Percentiles rank a stretch among this genome's conserved stretches.
Conservation (phyloP, 2,888 invertebrate species). For the Caenorhabditis imperialis region DNA sequence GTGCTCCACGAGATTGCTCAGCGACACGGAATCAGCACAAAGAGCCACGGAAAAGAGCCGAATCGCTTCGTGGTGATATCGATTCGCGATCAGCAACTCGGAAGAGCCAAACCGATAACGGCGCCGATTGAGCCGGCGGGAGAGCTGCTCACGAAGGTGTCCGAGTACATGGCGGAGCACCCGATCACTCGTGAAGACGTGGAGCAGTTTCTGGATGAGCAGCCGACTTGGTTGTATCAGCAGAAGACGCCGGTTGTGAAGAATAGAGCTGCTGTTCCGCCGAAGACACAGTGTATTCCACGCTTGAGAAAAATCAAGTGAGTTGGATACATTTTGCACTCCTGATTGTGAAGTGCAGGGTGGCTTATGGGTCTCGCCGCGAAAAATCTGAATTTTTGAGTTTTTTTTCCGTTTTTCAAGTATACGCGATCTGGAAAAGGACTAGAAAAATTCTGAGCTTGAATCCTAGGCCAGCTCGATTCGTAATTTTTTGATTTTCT, state of each 20-base stretch:
- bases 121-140: conserved; percentile 18
- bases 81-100: not conserved
- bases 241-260: not conserved
- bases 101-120: not conserved
- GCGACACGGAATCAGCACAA: conserved; percentile 49
- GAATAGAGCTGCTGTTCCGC: conserved; percentile 2
- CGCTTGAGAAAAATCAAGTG: conserved; percentile 5
- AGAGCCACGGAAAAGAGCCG: conserved; percentile 56
- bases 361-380: too few species aligned
- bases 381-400: too few species aligned
- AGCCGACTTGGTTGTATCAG: not conserved
- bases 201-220: conserved; percentile 23
- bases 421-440: too few species aligned
- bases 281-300: not conserved
- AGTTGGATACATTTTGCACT: too few species aligned
- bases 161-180: not conserved
- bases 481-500: too few species aligned
- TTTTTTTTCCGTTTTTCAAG: too few species aligned
- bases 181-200: conserved; percentile 21
- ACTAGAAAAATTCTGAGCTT: too few species aligned
- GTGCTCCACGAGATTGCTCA: conserved; percentile 63
- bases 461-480: too few species aligned
- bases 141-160: not conserved
- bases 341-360: too few species aligned
- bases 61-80: conserved; percentile 47